Percentiles rank a stretch among this genome's conserved stretches.
Conservation (phyloP, 2,888 invertebrate species). For the Sylvicola cinctus region DNA sequence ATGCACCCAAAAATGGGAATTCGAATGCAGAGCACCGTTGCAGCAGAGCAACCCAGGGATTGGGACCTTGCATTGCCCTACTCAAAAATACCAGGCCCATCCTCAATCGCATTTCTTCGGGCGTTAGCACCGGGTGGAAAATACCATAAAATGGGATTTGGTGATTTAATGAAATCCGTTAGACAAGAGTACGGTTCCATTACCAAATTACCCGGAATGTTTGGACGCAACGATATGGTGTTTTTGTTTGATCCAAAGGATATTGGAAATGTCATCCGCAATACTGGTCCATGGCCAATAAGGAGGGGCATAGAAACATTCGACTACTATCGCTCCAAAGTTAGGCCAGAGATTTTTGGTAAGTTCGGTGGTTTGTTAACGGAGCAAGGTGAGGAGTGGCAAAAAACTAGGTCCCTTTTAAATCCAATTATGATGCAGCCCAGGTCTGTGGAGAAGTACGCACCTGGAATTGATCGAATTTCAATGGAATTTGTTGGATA, state of each 20-base stretch:
- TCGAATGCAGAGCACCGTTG: too few species aligned
- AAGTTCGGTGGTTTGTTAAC: conserved; percentile 16
- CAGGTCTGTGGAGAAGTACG: conserved; percentile 15
- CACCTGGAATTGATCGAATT: conserved; percentile 15
- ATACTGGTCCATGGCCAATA: conserved; percentile 28
- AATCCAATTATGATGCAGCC: conserved; percentile 19
- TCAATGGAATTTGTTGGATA: conserved; percentile 15
- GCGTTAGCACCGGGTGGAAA: too few species aligned
- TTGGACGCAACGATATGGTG: conserved; percentile 19
- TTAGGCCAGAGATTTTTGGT: conserved; percentile 22
- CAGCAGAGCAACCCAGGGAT: too few species aligned
- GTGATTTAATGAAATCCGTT: conserved; percentile 25
- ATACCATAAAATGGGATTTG: too few species aligned
- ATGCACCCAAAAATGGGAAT: too few species aligned
- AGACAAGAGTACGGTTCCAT: too few species aligned
- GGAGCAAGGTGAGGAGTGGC: conserved; percentile 42
- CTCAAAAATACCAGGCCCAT: too few species aligned
- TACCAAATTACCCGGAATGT: conserved; percentile 24
- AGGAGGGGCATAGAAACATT: conserved; percentile 24
- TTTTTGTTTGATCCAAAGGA: conserved; percentile 30
- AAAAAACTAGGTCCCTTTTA: conserved; percentile 36
- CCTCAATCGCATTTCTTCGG: too few species aligned
- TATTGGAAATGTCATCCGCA: conserved; percentile 26
- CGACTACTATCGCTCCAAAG: conserved; percentile 21
- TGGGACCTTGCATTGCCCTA: too few species aligned